These are phyloP conservation scores for Perca fluviatilis DNA, from an alignment of 2,113 vertebrate species.

Conservation along the genomic window DNA sequence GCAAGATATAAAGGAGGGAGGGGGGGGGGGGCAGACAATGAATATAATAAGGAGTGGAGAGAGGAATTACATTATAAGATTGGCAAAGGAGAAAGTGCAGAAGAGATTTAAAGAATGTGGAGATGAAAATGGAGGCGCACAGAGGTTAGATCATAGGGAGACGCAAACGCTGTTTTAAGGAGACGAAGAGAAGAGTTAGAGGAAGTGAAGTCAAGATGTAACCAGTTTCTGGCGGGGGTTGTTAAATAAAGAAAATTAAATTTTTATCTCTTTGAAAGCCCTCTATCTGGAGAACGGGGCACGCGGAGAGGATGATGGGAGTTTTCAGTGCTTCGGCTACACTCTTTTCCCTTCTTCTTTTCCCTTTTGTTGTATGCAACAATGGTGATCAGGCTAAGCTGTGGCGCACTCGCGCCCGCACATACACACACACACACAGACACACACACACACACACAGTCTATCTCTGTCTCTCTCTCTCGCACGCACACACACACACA, in stretches of 20 bases:
- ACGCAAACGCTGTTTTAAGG: background rate
- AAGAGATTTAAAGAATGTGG: background rate
- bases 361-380: constrained; percentile 28
- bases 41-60: constrained; percentile 18
- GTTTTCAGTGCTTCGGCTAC: constrained; percentile 10
- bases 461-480: no score
- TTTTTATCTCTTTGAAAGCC: constrained; percentile 28
- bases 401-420: constrained; percentile 11
- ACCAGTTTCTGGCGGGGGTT: background rate
- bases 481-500: no score
- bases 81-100: background rate
- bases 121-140: background rate
- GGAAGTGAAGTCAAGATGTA: background rate
- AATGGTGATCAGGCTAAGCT: constrained; percentile 22
- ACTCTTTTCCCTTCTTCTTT: background rate
- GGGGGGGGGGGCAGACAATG: background rate
- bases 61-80: constrained; percentile 31
- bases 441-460: background rate
- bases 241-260: constrained; percentile 17
- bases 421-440: constrained; percentile 13
- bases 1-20: background rate
- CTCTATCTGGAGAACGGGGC: background rate
- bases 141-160: constrained; percentile 2
- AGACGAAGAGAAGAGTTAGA: background rate
- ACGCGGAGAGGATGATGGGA: constrained; percentile 40